Percentiles rank a stretch among this genome's conserved stretches.
These are phyloP conservation scores for Linnaemya tessellans DNA, from an alignment of 2,888 invertebrate species.

Conservation along the genomic window DNA sequence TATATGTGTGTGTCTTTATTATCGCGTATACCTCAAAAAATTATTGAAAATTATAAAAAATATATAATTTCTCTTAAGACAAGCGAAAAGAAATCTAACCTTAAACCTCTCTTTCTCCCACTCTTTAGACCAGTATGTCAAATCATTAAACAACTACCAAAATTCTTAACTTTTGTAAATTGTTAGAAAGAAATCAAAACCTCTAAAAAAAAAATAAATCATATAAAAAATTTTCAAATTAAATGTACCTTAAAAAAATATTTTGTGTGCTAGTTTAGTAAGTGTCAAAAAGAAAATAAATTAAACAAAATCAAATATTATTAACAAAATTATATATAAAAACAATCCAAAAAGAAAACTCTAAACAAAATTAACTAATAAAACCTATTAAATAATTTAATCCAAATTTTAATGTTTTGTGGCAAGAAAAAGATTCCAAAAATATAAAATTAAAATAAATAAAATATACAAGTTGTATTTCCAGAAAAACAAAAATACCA, in stretches of 20 bases:
- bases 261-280: slow-evolving; percentile 82
- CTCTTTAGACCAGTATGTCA: slow-evolving; percentile 23
- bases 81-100: slow-evolving; percentile 44
- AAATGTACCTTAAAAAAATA: slow-evolving; percentile 81
- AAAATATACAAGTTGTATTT: not conserved
- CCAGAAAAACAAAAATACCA: slow-evolving; percentile 52
- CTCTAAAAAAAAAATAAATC: slow-evolving; percentile 57
- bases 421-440: slow-evolving; percentile 25
- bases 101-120: slow-evolving; percentile 46
- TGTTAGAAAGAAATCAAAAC: slow-evolving; percentile 40
- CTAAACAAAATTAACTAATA: slow-evolving; percentile 40
- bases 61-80: slow-evolving; percentile 76
- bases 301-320: slow-evolving; percentile 69
- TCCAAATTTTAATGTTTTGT: slow-evolving; percentile 64
- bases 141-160: slow-evolving; percentile 46
- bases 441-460: slow-evolving; percentile 54
- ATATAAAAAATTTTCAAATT: slow-evolving; percentile 72
- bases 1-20: slow-evolving; percentile 84
- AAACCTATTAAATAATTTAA: slow-evolving; percentile 34
- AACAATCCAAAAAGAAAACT: slow-evolving; percentile 43
- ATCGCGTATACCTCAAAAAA: slow-evolving; percentile 85
- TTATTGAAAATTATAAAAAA: slow-evolving; percentile 60
- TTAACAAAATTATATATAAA: slow-evolving; percentile 70
- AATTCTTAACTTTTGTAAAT: slow-evolving; percentile 63
- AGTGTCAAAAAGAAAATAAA: slow-evolving; percentile 78